Evolutionary conservation across 2,113 vertebrate genomes (phyloP), one percentile per base, ranked within the genome.

Genomic region (Eidolon helvum): DNA sequence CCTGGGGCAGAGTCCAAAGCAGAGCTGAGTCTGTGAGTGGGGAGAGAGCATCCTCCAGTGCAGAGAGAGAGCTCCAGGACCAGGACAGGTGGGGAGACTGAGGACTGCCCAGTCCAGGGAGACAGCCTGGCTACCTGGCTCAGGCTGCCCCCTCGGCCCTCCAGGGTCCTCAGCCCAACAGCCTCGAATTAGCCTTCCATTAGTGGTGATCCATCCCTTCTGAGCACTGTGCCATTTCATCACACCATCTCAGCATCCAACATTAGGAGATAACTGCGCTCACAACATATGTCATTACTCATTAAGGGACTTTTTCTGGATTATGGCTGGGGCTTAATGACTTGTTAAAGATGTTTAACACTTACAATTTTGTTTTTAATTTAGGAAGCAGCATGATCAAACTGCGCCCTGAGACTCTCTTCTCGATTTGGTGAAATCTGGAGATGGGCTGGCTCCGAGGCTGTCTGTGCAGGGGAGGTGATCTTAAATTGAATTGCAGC

Each of bases 271-370:
- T 99, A 99, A 99, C 99, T 99, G 99, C 99, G 99, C 99, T 98
- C 98, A 98, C 99, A 99, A 99, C 99, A 99, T 99, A 99, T 99
- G 99, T 99, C 99, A 99, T 99, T 98, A 99, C 99, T 99, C 99
- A 99, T 99, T 99, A 99, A 99, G 99, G 99, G 99, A 99, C 98
- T 98, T 97, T 97, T 99, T 98, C 96, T 96, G 98, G 98, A 98
- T 99, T 99, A 99, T 99, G 99, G 99, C 99, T 98, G 98, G 98
- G 98, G 98, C 99, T 99, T 99, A 99, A 99, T 99, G 99, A 99
- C 99, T 99, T 99, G 99, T 99, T 99, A 99, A 99, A 99, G 99
- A 99, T 99, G 99, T 99, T 99, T 99, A 99, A 99, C 99, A 99
- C 99, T 99, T 99, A 99, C 97, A 99, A 99, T 99, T 99, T 99